Evolutionary conservation across 1,140 invertebrate species (phyloP), one percentile per base, ranked within the genome.

Genomic region (Halictus rubicundus): DNA sequence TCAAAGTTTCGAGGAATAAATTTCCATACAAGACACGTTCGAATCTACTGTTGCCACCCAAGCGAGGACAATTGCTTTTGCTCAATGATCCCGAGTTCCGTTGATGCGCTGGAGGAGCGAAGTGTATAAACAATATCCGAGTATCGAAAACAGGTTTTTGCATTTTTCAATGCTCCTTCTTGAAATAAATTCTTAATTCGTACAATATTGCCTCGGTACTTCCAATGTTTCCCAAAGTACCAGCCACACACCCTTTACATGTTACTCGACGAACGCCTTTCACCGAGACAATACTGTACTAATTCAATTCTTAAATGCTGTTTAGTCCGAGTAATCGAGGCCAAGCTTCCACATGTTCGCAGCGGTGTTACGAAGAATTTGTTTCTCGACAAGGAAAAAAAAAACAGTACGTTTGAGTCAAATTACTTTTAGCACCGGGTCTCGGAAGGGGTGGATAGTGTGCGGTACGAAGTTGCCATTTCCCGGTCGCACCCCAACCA

Each of bases 401-500:
- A n/a, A n/a, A n/a, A n/a, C n/a, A n/a, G n/a, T 0, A 52, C 3
- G 14, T 39, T 61, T 5, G 46, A 16, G 25, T 9, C 2, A 39
- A 66, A 78, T 84, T 84, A 86, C 84, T 78, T 85, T 78, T 82
- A 25, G 57, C 63, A 81, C 16, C 54, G 60, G 66, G 49, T 61
- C 52, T 27, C 3, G 59, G 54, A 80, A 83, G 32, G 32, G 32
- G 32, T 32, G 32, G 32, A 32, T 32, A 79, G 16, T 63, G 85
- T 25, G 78, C 79, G 61, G 81, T 80, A 70, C 32, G 84, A 23
- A 94, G 92, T 69, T 92, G 92, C 95, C 95, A 96, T 79, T 94
- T 91, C 80, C 95, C 95, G 70, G 92, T 92, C 9, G 95, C 93
- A 39, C 95, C 95, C 92, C 94, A 95, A 78, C 93, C 94, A 46